These are phyloP conservation scores for Vidua chalybeata DNA, from an alignment of 2,113 vertebrate species.

Conservation along the genomic window DNA sequence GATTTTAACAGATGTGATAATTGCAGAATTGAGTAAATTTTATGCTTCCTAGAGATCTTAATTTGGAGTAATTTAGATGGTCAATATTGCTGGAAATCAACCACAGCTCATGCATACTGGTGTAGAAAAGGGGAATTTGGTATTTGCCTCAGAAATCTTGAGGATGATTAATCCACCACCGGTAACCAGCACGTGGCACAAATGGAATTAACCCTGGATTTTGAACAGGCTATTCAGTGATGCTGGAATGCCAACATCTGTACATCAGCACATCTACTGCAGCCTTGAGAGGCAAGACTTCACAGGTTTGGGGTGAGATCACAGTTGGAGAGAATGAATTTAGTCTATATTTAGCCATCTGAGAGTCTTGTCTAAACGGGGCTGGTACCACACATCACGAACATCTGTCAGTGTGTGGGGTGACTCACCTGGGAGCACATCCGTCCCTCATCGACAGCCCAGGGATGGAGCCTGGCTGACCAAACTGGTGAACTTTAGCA, in stretches of 20 bases:
- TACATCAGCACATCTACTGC: background rate
- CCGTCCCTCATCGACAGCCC: background rate
- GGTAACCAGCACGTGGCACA: background rate
- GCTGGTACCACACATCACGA: background rate
- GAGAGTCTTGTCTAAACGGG: background rate
- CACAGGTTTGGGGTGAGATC: conserved; percentile 46
- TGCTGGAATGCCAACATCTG: conserved; percentile 13
- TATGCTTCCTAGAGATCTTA: background rate
- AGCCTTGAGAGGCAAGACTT: background rate
- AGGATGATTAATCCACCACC: background rate
- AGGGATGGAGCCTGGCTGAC: background rate
- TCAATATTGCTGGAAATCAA: background rate
- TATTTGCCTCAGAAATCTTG: background rate
- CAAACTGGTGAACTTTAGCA: background rate
- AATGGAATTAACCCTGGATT: background rate
- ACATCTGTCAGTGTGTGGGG: background rate
- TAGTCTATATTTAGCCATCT: conserved; percentile 39
- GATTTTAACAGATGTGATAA: background rate
- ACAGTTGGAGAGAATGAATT: background rate
- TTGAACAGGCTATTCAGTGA: background rate
- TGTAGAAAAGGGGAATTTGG: conserved; percentile 3
- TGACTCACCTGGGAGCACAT: background rate
- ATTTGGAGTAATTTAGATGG: background rate
- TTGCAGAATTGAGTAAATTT: background rate
- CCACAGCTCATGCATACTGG: background rate